Percentiles rank a stretch among this genome's conserved stretches.
Evolutionary conservation across 2,888 invertebrate genomes (phyloP).

Genomic region (Tachina fera): DNA sequence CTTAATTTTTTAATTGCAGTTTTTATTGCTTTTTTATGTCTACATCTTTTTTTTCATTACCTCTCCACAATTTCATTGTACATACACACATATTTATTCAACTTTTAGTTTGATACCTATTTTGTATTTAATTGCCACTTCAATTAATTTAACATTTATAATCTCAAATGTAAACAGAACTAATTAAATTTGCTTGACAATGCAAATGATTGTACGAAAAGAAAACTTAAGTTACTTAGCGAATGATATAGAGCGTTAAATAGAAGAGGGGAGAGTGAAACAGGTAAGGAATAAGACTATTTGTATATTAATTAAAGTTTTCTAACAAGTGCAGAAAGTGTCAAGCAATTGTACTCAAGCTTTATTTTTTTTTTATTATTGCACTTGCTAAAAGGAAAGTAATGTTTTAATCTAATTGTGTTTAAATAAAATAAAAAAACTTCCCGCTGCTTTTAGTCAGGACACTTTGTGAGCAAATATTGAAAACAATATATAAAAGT

Average conservation of each 20-base stretch:
- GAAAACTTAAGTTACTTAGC: slow-evolving; percentile 35
- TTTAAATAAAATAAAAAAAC: slow-evolving; percentile 45
- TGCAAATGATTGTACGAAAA: slow-evolving; percentile 6
- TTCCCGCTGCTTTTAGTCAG: slow-evolving; percentile 13
- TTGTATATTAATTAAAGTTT: slow-evolving; percentile 54
- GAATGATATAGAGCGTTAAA: not conserved
- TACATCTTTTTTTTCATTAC: no score
- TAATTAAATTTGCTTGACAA: slow-evolving; percentile 76
- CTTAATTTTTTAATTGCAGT: no score
- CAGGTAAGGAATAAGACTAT: slow-evolving; percentile 2
- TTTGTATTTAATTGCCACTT: slow-evolving; percentile 53
- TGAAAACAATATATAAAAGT: no score
- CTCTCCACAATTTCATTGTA: no score
- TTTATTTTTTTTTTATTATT: slow-evolving; percentile 30
- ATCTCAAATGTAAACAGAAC: slow-evolving; percentile 78
- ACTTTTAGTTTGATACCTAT: slow-evolving; percentile 1
- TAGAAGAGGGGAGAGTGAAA: no score
- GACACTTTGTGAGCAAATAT: not conserved
- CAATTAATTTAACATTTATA: slow-evolving; percentile 70
- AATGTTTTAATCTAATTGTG: slow-evolving; percentile 39
- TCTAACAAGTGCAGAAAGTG: not conserved
- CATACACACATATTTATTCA: not conserved
- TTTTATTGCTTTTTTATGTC: no score
- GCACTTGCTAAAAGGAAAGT: not conserved
- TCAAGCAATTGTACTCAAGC: not conserved